A percentile compares a stretch with the other conserved stretches of the same genome.
These are phyloP conservation scores for Amphimedon queenslandica DNA, from an alignment of 37 sponge, comb jelly and placozoan species.

Conservation along the genomic window DNA sequence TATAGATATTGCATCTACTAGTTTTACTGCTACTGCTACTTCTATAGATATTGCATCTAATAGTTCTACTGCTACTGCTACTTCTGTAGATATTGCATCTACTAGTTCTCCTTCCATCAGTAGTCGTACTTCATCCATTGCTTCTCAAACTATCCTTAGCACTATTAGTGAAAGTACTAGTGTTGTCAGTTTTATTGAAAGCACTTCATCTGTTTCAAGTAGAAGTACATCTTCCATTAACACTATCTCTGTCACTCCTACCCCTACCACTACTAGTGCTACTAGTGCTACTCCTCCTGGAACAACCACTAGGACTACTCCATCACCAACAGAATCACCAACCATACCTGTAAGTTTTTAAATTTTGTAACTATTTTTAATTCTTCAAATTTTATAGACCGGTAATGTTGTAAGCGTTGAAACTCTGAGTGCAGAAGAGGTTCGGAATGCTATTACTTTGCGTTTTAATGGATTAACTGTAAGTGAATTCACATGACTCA, in stretches of 20 bases:
- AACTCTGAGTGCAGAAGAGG: not conserved
- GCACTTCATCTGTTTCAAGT: no score
- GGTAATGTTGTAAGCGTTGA: not conserved
- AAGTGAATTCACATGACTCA: no score
- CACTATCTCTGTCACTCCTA: not conserved
- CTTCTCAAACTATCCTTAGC: not conserved
- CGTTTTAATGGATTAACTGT: not conserved
- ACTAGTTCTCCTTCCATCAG: no score
- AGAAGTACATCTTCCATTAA: no score
- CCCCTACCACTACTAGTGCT: not conserved
- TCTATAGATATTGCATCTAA: not conserved
- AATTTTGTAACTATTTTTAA: not conserved
- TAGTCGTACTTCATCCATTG: not conserved
- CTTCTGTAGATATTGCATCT: not conserved
- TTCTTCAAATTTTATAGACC: not conserved
- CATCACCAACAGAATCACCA: not conserved
- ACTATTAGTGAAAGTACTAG: not conserved
- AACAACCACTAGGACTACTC: not conserved
- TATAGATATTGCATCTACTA: not conserved
- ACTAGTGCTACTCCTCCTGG: not conserved
- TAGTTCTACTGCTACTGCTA: not conserved
- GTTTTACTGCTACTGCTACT: not conserved
- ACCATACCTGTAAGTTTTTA: not conserved
- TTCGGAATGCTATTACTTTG: not conserved
- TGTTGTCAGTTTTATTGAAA: no score